phyloP scores from a whole-genome alignment of 2,888 invertebrate species.

The Lacanobia wlatinum region DNA sequence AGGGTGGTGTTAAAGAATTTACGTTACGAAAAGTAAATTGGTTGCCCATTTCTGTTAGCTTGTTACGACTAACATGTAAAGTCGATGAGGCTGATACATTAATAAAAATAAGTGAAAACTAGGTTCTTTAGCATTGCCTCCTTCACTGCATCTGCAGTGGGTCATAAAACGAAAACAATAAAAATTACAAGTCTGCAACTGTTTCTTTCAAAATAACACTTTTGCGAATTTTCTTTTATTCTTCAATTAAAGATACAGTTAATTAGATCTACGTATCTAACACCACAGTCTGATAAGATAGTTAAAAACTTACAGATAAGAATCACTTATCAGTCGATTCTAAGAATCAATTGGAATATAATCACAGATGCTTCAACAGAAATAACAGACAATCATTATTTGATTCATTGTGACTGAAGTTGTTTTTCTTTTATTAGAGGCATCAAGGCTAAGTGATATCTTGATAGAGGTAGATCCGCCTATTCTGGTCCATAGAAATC shows the following conservation, averaged over 20 bases:
- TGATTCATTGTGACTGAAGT: slow-evolving; percentile 22
- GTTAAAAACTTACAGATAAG: slow-evolving; percentile 28
- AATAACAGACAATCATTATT: slow-evolving; percentile 42
- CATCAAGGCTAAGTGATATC: slow-evolving; percentile 34
- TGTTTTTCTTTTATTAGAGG: slow-evolving; percentile 22
- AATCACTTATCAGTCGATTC: slow-evolving; percentile 27
- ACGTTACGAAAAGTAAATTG: not conserved
- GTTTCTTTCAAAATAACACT: not conserved
- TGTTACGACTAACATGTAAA: not conserved
- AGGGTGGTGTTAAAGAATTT: slow-evolving; percentile 1
- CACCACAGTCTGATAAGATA: slow-evolving; percentile 10
- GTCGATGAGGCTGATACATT: not conserved
- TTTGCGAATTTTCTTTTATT: not conserved
- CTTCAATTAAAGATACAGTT: not conserved
- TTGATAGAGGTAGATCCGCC: slow-evolving; percentile 12
- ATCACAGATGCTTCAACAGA: slow-evolving; percentile 13
- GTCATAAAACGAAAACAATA: not conserved
- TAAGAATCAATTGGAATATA: slow-evolving; percentile 39
- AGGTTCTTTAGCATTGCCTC: too few relatives aligned
- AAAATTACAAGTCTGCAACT: not conserved
- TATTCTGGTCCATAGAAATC: not conserved
- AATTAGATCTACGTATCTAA: slow-evolving; percentile 9
- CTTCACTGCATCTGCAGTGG: too few relatives aligned
- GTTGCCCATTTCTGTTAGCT: not conserved
- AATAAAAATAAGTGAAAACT: too few relatives aligned